A percentile compares a stretch with the other conserved stretches of the same genome.
Conservation (phyloP, 2,113 vertebrate genomes). For the Lepidothrix coronata region DNA sequence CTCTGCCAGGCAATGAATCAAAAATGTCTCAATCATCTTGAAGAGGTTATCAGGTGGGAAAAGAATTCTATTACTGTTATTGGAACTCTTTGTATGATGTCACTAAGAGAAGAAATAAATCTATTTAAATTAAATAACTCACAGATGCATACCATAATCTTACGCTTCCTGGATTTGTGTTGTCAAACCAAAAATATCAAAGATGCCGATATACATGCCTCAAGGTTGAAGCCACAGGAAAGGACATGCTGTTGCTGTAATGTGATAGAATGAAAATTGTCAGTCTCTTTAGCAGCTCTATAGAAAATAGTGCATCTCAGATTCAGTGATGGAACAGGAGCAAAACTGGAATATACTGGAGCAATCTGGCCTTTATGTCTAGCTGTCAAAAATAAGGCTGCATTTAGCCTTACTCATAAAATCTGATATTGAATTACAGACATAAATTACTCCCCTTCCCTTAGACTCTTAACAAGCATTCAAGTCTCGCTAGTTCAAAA, state of each 20-base stretch:
- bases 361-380: neutral
- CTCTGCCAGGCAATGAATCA: conserved; percentile 1
- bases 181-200: neutral
- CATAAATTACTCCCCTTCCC: neutral
- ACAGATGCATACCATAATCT: neutral
- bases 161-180: neutral
- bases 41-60: neutral
- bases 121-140: neutral
- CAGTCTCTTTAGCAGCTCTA: neutral
- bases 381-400: neutral
- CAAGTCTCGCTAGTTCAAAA: neutral
- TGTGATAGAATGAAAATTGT: neutral
- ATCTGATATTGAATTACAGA: neutral
- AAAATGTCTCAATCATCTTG: neutral
- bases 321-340: neutral
- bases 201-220: neutral
- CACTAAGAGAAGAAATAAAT: neutral
- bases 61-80: neutral
- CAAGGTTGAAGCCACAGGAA: neutral
- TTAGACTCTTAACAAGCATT: neutral
- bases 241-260: neutral
- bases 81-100: neutral
- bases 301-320: neutral
- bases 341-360: neutral
- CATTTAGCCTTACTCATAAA: conserved; percentile 12